These are phyloP conservation scores for Drosophila paramelanica DNA, from an alignment of 2,888 invertebrate species.

Conservation along the genomic window DNA sequence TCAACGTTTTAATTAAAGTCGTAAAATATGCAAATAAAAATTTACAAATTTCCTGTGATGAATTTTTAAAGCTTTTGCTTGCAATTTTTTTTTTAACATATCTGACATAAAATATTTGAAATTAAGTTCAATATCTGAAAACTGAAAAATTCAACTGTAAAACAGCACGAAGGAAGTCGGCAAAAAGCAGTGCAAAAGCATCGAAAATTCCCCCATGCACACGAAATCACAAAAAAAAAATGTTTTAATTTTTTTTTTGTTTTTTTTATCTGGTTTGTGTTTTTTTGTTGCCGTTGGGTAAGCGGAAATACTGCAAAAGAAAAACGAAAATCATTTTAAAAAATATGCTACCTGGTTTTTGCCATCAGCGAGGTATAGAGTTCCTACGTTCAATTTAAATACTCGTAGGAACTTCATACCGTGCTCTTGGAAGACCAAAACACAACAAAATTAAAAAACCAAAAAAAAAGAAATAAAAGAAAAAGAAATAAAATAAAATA, in stretches of 20 bases:
- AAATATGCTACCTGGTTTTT: slow-evolving; percentile 84
- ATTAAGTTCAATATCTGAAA: slow-evolving; percentile 8
- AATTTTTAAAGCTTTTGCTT: slow-evolving; percentile 5
- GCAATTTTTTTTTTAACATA: not conserved
- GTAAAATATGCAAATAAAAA: slow-evolving; percentile 23
- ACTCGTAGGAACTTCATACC: slow-evolving; percentile 99
- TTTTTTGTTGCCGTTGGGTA: slow-evolving; percentile 24
- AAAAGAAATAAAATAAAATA: too few species aligned
- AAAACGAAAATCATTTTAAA: slow-evolving; percentile 33
- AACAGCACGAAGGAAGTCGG: not conserved
- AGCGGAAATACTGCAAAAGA: slow-evolving; percentile 53
- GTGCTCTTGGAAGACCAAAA: slow-evolving; percentile 97
- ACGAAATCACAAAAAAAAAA: slow-evolving; percentile 11
- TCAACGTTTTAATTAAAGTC: slow-evolving; percentile 6
- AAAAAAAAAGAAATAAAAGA: too few species aligned
- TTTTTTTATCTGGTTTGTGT: slow-evolving; percentile 11
- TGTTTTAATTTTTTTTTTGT: slow-evolving; percentile 40
- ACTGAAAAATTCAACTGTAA: slow-evolving; percentile 3
- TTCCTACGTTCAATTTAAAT: slow-evolving; percentile 92
- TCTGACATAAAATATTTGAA: slow-evolving; percentile 1
- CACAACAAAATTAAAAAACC: slow-evolving; percentile 74
- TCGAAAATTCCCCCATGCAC: slow-evolving; percentile 22
- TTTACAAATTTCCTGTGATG: slow-evolving; percentile 5
- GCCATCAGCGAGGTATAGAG: slow-evolving; percentile 99
- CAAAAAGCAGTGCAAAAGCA: slow-evolving; percentile 28